A percentile compares a stretch with the other conserved stretches of the same genome.
These are phyloP conservation scores for Pangasius djambal DNA, from an alignment of 2,797 vertebrate genomes.

Conservation along the genomic window DNA sequence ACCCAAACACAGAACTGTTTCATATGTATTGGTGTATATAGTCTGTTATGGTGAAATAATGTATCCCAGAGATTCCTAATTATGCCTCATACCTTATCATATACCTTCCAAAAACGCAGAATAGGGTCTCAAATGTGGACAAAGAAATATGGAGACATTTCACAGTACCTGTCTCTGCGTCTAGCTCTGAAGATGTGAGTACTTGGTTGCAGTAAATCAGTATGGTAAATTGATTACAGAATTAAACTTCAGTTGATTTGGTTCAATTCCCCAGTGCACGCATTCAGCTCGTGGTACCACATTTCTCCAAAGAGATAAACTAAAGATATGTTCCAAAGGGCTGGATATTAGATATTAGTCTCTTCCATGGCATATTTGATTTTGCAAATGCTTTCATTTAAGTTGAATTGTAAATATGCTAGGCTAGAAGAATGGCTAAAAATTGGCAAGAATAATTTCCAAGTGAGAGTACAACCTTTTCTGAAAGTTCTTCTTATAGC, in stretches of 20 bases:
- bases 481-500: not conserved
- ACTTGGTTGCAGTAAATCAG: not conserved
- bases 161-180: not conserved
- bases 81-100: conserved; percentile 62
- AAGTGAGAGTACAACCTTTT: not conserved
- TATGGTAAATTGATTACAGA: conserved; percentile 21
- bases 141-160: not conserved
- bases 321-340: not conserved
- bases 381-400: conserved; percentile 13
- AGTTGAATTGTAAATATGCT: not conserved
- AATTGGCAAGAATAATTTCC: not conserved
- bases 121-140: conserved; percentile 1
- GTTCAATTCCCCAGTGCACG: not conserved
- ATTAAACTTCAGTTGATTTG: conserved; percentile 27
- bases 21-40: conserved; percentile 58
- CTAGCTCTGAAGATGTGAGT: not conserved
- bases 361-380: not conserved
- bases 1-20: not conserved
- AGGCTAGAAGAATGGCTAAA: conserved; percentile 1
- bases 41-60: conserved; percentile 17
- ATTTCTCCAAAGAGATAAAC: conserved; percentile 17
- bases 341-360: not conserved
- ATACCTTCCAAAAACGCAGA: conserved; percentile 28
- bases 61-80: conserved; percentile 52
- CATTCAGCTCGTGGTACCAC: not conserved